Evolutionary conservation across 2,113 vertebrate genomes (phyloP).

Genomic region (Bubalus kerabau): DNA sequence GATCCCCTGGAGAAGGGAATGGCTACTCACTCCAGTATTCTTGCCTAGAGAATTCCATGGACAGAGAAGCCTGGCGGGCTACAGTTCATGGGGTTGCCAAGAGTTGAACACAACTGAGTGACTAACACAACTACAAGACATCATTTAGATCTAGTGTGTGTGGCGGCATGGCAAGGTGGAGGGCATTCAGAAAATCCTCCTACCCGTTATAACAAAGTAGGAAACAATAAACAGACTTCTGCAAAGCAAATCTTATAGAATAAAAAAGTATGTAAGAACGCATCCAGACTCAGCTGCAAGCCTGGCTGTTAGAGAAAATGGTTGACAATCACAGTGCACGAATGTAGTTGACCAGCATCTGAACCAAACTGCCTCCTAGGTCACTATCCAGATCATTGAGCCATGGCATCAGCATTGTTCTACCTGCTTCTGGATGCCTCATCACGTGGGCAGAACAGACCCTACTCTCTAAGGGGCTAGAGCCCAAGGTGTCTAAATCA

Average conservation of each 20-base stretch:
- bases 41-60: not conserved
- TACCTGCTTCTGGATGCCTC: not conserved
- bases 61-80: fast-evolving
- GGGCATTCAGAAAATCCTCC: not conserved
- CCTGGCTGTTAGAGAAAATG: not conserved
- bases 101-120: not conserved
- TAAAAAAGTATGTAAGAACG: not conserved
- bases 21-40: not conserved
- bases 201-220: not conserved
- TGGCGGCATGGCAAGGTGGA: not conserved
- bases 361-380: not conserved
- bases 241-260: not conserved
- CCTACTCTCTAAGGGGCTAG: not conserved
- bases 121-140: not conserved
- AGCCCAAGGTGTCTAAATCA: not conserved
- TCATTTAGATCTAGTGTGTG: not conserved
- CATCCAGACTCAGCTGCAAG: not conserved
- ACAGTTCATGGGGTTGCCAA: not conserved
- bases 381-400: not conserved
- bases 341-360: not conserved
- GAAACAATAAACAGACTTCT: not conserved
- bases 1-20: not conserved
- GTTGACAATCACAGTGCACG: not conserved
- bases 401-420: not conserved
- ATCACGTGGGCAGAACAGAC: fast-evolving